Evolutionary conservation across 1,140 invertebrate genomes (phyloP), one percentile per base, ranked within the genome.

Genomic region (Euwallacea fornicatus): DNA sequence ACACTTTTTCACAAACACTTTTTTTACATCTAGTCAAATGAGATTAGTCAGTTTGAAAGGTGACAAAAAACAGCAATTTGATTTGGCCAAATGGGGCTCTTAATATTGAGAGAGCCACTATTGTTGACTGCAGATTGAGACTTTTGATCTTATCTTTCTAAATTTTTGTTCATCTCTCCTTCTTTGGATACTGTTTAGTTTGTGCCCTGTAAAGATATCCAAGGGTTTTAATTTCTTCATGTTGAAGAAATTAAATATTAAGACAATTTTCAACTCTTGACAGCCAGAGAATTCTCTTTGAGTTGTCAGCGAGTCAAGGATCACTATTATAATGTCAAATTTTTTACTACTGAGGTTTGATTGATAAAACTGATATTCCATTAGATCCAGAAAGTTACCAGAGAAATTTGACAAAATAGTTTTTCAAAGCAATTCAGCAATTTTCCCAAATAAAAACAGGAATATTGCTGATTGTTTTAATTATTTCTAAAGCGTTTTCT

Each of bases 121-220:
- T 74, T 72, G 73, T 60, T 73, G 76, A 61, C 50, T 74, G 70
- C 73, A 76, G 74, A 67, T 71, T 73, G 75, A 77, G 76, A 77
- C 71, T 46, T 72, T 54, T 73, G 73, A 75, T 74, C 74, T 67
- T 75, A 50, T 74, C 43, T 74, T 65, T 76, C 70, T 72, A 77
- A 77, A 77, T 72, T 78, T 79, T 78, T 76, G 76, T 79, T 78
- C 74, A 73, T 73, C 76, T 80, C 79, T 71, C 78, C 77, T 76
- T 79, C 77, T 60, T 33, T 13, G 74, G 76, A 72, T 59, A 69
- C 73, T 62, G 69, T 78, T 81, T 80, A 81, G 77, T 73, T 77
- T 78, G 75, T 74, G 74, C 78, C 80, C 80, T 81, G 80, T 76
- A 81, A 81, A 81, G 76, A 81, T 77, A 80, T 73, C 78, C 77